Percentiles rank a stretch among this genome's conserved stretches.
phyloP scores from a whole-genome alignment of 2,797 vertebrate species.

The Anas georgica region DNA sequence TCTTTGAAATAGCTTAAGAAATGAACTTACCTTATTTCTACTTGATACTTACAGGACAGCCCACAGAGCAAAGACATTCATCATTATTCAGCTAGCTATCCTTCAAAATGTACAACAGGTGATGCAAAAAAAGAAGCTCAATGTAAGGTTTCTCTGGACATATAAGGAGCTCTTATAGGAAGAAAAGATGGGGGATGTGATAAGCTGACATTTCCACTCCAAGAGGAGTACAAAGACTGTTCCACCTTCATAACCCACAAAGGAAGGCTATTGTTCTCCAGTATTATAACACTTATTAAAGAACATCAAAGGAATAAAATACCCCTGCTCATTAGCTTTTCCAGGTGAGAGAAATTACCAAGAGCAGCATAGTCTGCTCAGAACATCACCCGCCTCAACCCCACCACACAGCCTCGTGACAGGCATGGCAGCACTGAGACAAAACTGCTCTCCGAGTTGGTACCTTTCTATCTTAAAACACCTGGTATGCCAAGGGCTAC shows the following conservation, averaged over 20 bases:
- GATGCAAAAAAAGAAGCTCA: not conserved
- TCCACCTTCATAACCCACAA: not conserved
- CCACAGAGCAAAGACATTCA: not conserved
- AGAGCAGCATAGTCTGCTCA: not conserved
- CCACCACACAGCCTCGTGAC: not conserved
- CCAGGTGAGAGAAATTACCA: not conserved
- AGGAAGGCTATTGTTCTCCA: not conserved
- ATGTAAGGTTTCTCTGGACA: not conserved
- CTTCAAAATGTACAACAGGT: not conserved
- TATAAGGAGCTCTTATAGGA: not conserved
- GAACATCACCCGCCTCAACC: not conserved
- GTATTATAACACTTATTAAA: not conserved
- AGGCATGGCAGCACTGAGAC: not conserved
- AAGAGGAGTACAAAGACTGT: not conserved
- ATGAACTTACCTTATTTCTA: rapidly evolving
- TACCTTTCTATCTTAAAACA: not conserved
- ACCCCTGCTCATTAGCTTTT: not conserved
- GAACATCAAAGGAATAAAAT: not conserved
- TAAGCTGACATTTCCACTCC: not conserved
- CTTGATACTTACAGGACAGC: not conserved
- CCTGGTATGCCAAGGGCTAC: not conserved
- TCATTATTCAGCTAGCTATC: not conserved
- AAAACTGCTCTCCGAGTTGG: not conserved
- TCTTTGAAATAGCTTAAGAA: not conserved
- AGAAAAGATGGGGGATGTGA: not conserved